Evolutionary conservation across 2,113 vertebrate genomes (phyloP).

Genomic region (Centropus bengalensis): DNA sequence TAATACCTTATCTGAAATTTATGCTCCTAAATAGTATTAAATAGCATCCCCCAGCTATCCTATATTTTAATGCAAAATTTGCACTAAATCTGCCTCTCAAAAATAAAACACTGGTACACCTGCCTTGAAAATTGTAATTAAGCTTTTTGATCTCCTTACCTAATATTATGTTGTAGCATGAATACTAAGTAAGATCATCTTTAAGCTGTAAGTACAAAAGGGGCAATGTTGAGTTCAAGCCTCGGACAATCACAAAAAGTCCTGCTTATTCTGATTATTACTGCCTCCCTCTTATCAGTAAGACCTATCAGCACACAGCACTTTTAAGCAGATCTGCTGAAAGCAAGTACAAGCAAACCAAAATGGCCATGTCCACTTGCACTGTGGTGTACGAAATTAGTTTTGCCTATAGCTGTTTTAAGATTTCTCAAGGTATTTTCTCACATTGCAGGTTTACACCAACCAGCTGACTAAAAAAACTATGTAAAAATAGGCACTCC

Average conservation of each 20-base stretch:
- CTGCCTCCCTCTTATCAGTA: neutral
- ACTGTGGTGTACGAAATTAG: neutral
- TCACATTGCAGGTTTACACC: neutral
- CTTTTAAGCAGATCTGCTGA: neutral
- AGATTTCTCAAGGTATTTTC: neutral
- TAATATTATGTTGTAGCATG: neutral
- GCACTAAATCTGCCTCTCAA: neutral
- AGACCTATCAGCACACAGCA: neutral
- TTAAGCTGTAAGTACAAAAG: neutral
- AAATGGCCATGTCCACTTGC: neutral
- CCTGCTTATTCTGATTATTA: neutral
- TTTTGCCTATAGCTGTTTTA: neutral
- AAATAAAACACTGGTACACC: neutral
- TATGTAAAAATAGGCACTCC: neutral
- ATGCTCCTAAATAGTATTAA: neutral
- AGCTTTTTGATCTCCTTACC: neutral
- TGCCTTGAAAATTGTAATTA: neutral
- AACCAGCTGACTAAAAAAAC: neutral
- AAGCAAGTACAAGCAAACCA: neutral
- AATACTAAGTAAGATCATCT: neutral
- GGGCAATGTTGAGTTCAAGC: neutral
- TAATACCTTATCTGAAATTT: neutral
- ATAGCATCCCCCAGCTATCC: neutral
- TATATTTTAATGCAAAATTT: neutral
- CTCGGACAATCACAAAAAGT: neutral